phyloP scores from a whole-genome alignment of 2,888 invertebrate genomes.

The Proisotoma minuta region DNA sequence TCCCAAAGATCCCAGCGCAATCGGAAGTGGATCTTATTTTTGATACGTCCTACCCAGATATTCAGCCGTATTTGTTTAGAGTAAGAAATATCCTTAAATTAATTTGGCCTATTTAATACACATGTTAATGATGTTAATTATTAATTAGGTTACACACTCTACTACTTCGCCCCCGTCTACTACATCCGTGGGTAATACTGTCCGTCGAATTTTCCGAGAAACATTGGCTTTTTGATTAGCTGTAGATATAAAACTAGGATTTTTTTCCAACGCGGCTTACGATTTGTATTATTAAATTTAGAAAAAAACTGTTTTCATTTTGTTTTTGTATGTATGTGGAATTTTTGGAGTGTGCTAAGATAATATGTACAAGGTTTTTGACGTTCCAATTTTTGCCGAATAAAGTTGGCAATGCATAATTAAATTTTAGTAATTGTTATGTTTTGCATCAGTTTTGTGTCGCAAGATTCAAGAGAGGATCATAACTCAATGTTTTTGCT shows the following conservation, averaged over 20 bases:
- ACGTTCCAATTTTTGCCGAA: too few relatives aligned
- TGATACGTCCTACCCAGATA: slow-evolving; percentile 85
- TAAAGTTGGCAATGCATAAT: too few relatives aligned
- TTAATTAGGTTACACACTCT: slow-evolving; percentile 49
- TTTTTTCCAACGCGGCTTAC: too few relatives aligned
- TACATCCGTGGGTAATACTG: slow-evolving; percentile 77
- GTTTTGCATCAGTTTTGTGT: too few relatives aligned
- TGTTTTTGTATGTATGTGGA: too few relatives aligned
- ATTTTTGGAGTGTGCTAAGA: too few relatives aligned
- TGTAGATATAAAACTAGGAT: background rate
- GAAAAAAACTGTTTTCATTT: too few relatives aligned
- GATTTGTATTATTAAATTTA: too few relatives aligned
- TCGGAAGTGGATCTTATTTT: slow-evolving; percentile 89
- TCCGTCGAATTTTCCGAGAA: slow-evolving; percentile 84
- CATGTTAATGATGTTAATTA: slow-evolving; percentile 29
- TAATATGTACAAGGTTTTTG: too few relatives aligned
- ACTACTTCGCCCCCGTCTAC: slow-evolving; percentile 58
- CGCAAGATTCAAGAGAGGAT: too few relatives aligned
- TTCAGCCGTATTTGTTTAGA: slow-evolving; percentile 95
- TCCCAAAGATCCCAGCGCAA: slow-evolving; percentile 91
- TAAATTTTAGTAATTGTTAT: too few relatives aligned
- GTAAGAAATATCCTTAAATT: slow-evolving; percentile 54
- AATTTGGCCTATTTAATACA: slow-evolving; percentile 5
- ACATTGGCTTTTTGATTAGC: slow-evolving; percentile 56
- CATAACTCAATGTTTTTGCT: too few relatives aligned